Evolutionary conservation across 2,888 invertebrate genomes (phyloP).

Genomic region (Coremacera marginata): DNA sequence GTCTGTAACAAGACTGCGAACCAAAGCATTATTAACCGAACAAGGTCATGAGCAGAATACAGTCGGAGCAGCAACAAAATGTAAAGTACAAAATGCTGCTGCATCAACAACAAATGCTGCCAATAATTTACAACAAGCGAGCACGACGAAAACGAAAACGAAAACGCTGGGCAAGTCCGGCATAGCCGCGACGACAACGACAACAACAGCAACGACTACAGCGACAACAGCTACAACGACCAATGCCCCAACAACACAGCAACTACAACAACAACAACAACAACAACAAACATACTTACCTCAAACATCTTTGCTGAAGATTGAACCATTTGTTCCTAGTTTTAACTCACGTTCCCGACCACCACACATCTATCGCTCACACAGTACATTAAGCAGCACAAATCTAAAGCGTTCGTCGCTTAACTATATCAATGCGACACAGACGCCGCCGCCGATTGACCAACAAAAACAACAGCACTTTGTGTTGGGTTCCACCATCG

Average conservation of each 20-base stretch:
- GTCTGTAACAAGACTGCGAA: slow-evolving; percentile 66
- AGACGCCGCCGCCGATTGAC: neutral
- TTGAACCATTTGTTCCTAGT: slow-evolving; percentile 70
- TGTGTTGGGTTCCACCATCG: slow-evolving; percentile 37
- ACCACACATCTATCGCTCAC: slow-evolving; percentile 67
- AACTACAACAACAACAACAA: slow-evolving; percentile 33
- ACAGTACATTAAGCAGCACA: slow-evolving; percentile 66
- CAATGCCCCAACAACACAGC: slow-evolving; percentile 8
- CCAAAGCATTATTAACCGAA: slow-evolving; percentile 58
- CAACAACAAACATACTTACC: slow-evolving; percentile 62
- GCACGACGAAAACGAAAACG: slow-evolving; percentile 31
- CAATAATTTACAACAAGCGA: slow-evolving; percentile 23
- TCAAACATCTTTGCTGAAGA: slow-evolving; percentile 69
- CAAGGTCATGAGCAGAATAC: slow-evolving; percentile 47
- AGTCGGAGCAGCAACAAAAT: slow-evolving; percentile 27
- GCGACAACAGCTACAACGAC: neutral
- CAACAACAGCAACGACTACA: slow-evolving; percentile 45
- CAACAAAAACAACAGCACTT: neutral
- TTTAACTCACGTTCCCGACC: slow-evolving; percentile 63
- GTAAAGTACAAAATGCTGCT: slow-evolving; percentile 20
- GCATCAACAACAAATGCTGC: slow-evolving; percentile 37
- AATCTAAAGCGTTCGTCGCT: slow-evolving; percentile 55
- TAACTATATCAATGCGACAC: neutral
- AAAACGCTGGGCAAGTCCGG: slow-evolving; percentile 44
- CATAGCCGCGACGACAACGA: slow-evolving; percentile 36